phyloP scores from a whole-genome alignment of 2,113 vertebrate genomes.

The Tringa solitaria region DNA sequence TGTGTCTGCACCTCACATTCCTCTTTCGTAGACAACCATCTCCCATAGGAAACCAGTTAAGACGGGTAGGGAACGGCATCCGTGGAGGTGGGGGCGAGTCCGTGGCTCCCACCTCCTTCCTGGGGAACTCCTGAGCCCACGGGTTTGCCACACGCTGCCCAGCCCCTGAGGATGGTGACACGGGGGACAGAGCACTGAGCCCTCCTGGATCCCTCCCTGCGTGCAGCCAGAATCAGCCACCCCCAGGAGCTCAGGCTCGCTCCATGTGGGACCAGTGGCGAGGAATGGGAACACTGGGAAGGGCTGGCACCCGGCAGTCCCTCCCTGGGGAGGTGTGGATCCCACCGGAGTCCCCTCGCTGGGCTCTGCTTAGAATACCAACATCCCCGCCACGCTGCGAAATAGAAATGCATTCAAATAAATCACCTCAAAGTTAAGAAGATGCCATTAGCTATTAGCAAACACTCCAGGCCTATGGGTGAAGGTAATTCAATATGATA shows the following conservation, averaged over 20 bases:
- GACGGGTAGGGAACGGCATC: rapidly evolving
- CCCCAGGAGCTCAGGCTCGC: rapidly evolving
- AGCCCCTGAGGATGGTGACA: rapidly evolving
- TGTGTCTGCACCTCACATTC: rapidly evolving
- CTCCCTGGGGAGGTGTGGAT: rapidly evolving
- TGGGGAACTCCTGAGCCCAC: rapidly evolving
- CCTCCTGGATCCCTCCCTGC: rapidly evolving
- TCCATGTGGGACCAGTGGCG: background rate
- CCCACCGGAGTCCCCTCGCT: background rate
- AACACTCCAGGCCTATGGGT: conserved; percentile 9
- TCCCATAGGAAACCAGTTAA: rapidly evolving
- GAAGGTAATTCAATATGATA: conserved; percentile 63
- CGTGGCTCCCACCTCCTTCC: rapidly evolving
- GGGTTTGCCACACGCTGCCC: rapidly evolving
- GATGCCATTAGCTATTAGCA: conserved; percentile 45
- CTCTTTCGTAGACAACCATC: rapidly evolving
- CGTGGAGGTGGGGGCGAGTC: rapidly evolving
- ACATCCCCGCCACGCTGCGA: background rate
- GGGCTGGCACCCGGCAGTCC: background rate
- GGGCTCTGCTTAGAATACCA: background rate
- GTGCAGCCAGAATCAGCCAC: background rate
- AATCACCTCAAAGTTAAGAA: conserved; percentile 39
- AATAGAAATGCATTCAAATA: background rate
- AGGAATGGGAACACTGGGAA: background rate
- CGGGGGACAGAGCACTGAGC: rapidly evolving